Conservation (phyloP, 2,888 invertebrate species). For the Bellardia bayeri region DNA sequence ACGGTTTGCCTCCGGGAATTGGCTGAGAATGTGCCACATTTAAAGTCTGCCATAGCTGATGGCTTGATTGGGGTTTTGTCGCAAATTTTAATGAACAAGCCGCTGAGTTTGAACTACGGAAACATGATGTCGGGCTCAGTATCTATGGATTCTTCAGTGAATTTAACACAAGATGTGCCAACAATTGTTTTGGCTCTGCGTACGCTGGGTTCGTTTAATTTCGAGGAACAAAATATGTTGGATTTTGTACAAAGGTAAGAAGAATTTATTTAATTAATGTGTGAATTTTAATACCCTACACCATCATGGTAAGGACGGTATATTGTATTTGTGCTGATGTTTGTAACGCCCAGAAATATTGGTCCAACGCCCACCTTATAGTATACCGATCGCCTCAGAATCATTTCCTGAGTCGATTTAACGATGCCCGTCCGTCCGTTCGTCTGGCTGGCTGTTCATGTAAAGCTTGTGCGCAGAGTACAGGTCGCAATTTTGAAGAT, state of each 20-base stretch:
- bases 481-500: no score
- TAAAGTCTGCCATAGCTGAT: conserved; percentile 96
- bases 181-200: conserved; percentile 95
- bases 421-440: no score
- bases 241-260: conserved; percentile 91
- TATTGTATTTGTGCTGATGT: no score
- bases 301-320: no score
- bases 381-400: no score
- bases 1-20: conserved; percentile 96
- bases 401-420: no score
- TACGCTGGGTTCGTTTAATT: conserved; percentile 95
- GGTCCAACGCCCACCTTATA: no score
- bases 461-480: no score
- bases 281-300: no score
- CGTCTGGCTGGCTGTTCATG: no score
- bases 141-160: conserved; percentile 80
- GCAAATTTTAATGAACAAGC: conserved; percentile 94
- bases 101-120: conserved; percentile 87
- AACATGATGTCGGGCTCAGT: conserved; percentile 85
- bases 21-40: conserved; percentile 92
- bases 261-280: background rate
- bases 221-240: conserved; percentile 95
- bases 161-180: conserved; percentile 88
- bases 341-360: no score
- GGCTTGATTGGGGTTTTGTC: conserved; percentile 96